These are phyloP conservation scores for Nemotelus nigrinus DNA, from an alignment of 2,888 invertebrate species.

Conservation along the genomic window DNA sequence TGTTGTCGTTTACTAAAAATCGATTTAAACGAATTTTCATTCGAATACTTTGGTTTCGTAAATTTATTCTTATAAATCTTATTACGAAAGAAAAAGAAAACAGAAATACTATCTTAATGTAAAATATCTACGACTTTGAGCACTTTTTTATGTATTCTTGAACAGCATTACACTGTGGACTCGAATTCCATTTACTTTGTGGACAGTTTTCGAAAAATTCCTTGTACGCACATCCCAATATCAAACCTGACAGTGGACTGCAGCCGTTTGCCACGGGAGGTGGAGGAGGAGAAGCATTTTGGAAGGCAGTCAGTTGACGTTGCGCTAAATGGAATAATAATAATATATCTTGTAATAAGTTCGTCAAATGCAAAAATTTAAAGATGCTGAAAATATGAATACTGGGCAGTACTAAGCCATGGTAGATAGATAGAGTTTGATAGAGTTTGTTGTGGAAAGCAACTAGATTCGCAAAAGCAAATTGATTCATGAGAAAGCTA, in stretches of 20 bases:
- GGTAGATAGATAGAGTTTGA: no score
- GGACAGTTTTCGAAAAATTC: conserved; percentile 63
- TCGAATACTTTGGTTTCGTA: no score
- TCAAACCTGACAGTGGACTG: conserved; percentile 60
- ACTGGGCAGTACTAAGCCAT: no score
- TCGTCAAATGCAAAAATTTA: not conserved
- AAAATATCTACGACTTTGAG: not conserved
- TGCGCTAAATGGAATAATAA: conserved; percentile 47
- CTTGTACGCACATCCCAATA: conserved; percentile 62
- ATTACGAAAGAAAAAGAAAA: no score
- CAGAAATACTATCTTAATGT: no score
- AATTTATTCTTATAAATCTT: no score
- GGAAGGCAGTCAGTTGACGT: conserved; percentile 48
- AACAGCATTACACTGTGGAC: conserved; percentile 58
- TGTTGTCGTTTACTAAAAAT: no score
- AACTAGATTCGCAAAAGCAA: no score
- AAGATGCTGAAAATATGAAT: not conserved
- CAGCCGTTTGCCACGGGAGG: conserved; percentile 54
- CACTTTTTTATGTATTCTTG: conserved; percentile 61
- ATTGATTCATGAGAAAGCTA: no score
- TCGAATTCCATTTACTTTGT: conserved; percentile 59
- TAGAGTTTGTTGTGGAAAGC: no score
- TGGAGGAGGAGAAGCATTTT: conserved; percentile 46
- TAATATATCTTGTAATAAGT: not conserved
- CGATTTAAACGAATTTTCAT: no score